Evolutionary conservation across 2,113 vertebrate species (phyloP).

Genomic region (Crotalus viridis): DNA sequence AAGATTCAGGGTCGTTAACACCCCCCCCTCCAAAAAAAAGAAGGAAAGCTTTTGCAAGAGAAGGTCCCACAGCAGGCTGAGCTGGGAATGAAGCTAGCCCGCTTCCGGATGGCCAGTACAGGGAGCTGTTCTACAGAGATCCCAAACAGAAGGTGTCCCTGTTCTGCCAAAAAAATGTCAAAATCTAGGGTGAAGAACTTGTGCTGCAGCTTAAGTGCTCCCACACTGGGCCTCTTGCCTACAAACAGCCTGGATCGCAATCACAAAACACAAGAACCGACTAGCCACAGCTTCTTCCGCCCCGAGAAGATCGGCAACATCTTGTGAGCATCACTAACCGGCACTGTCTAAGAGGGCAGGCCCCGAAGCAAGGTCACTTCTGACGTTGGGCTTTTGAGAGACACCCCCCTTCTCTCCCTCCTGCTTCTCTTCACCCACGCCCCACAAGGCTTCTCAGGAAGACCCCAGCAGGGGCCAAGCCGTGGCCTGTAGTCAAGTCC

Average conservation of each 20-base stretch:
- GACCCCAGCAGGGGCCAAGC: background rate
- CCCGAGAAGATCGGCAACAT: background rate
- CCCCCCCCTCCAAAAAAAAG: background rate
- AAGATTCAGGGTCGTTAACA: slow-evolving; percentile 3
- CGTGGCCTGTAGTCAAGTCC: background rate
- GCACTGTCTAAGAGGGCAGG: background rate
- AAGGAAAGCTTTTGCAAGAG: background rate
- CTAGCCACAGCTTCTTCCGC: background rate
- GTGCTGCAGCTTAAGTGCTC: background rate
- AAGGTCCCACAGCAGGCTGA: background rate
- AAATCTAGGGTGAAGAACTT: background rate
- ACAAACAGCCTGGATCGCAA: background rate
- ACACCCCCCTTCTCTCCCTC: background rate
- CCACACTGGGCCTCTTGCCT: background rate
- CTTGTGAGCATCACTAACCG: background rate
- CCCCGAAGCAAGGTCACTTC: background rate
- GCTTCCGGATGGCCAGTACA: background rate
- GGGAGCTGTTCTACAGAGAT: background rate
- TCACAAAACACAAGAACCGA: background rate
- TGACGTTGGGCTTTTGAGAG: background rate
- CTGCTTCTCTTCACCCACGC: background rate
- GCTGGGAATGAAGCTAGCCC: background rate
- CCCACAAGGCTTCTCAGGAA: background rate
- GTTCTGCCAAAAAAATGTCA: background rate
- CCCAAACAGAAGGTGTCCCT: background rate